Conservation (phyloP, 2,888 invertebrate species). For the Pachliopta kotzebuea region DNA sequence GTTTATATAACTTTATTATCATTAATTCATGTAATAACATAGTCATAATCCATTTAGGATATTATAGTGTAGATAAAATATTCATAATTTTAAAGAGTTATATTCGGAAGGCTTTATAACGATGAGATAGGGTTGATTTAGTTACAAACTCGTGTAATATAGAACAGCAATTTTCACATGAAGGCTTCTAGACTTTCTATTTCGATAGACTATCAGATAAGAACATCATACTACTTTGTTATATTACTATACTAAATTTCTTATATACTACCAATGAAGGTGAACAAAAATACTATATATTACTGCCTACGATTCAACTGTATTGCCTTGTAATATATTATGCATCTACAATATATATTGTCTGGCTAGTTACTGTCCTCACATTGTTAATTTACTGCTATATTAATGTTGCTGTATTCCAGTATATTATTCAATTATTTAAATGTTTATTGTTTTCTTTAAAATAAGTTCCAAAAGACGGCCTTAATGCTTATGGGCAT, state of each 20-base stretch:
- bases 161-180: not conserved
- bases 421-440: no score
- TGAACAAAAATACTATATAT: no score
- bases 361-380: no score
- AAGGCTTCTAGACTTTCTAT: conserved; percentile 1
- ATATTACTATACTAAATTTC: not conserved
- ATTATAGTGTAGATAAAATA: conserved; percentile 3
- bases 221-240: not conserved
- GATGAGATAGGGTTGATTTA: conserved; percentile 11
- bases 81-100: not conserved
- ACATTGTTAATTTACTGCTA: no score
- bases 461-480: no score
- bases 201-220: not conserved
- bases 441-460: no score
- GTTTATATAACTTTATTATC: not conserved
- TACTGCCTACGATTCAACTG: no score
- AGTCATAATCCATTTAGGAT: not conserved
- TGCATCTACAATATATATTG: no score
- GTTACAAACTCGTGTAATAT: conserved; percentile 8
- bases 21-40: not conserved
- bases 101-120: conserved; percentile 7
- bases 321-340: no score
- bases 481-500: no score
- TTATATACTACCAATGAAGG: no score
- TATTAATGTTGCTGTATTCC: no score